These are phyloP conservation scores for Brachyrhaphis roseni DNA, from an alignment of 2,797 vertebrate species.

Conservation along the genomic window DNA sequence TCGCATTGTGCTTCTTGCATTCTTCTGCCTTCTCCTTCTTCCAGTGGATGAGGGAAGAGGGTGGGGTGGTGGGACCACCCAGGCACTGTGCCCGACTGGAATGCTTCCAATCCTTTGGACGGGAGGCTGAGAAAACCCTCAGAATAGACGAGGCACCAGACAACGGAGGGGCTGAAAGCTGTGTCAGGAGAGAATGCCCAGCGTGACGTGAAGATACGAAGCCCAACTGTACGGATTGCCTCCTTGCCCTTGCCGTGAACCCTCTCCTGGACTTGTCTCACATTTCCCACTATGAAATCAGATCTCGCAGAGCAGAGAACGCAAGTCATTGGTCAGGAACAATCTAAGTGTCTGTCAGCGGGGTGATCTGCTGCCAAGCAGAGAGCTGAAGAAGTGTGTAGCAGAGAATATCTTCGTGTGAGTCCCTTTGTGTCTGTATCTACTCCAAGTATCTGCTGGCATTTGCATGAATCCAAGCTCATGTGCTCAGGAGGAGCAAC, in stretches of 20 bases:
- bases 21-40: constrained; percentile 71
- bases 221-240: constrained; percentile 71
- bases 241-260: constrained; percentile 81
- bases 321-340: constrained; percentile 83
- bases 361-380: constrained; percentile 64
- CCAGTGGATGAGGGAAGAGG: constrained; percentile 29
- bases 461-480: constrained; percentile 26
- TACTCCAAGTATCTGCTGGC: constrained; percentile 48
- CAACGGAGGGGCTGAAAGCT: constrained; percentile 71
- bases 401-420: constrained; percentile 52
- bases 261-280: constrained; percentile 74
- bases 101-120: constrained; percentile 68
- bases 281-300: constrained; percentile 83
- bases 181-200: constrained; percentile 77
- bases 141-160: constrained; percentile 50
- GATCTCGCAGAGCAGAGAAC: constrained; percentile 77
- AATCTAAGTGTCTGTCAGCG: constrained; percentile 83
- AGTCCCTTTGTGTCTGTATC: constrained; percentile 53
- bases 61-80: constrained; percentile 72
- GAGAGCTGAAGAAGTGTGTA: constrained; percentile 58
- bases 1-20: constrained; percentile 78
- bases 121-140: constrained; percentile 52
- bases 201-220: constrained; percentile 80
- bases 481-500: constrained; percentile 27
- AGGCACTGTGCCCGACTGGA: constrained; percentile 75